Base-by-base conservation (phyloP, 2,113 vertebrate species). In the Melanotaenia duboulayi region DNA sequence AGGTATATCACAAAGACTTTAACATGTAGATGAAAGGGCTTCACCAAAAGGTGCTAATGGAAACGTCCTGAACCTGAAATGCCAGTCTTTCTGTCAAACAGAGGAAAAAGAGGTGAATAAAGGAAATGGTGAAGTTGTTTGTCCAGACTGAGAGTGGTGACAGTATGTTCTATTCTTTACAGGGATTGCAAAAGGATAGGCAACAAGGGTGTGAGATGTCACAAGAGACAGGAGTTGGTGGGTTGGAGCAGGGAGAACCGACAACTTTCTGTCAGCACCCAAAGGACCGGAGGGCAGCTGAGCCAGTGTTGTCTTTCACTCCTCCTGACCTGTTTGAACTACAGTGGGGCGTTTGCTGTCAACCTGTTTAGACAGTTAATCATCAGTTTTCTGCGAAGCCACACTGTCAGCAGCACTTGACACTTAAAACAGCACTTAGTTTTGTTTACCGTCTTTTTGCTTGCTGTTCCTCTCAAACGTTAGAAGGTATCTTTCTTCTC, bases 11-110 rank as follows among this genome's bases (percentile, higher is more conserved):
- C 72, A 74, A 46, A 68, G 69, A 17, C 59, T 23, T 55, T 44
- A 78, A 85, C 19, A n/a, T 52, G 71, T 23, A 56, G 71, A 85
- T 88, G 74, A 91, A 87, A 90, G 76, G 58, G 54, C 56, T 67
- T 82, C 55, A 46, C 86, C 83, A 74, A 85, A 89, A 90, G 82
- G 84, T 89, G 88, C 70, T 82, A 84, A 90, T 88, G 82, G 82
- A 87, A 84, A 83, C 7, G 11, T 82, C 75, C 69, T 75, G 63
- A 84, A 69, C 55, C 77, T 66, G 78, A 80, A 72, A 88, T 65
- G 51, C 40, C 64, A 48, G 67, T 40, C 60, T 35, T 52, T 58
- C 51, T 65, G 74, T 76, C 58, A 75, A 63, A 54, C 58, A 51
- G 17, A 59, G 24, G 24, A 1, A 17, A 61, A 59, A 23, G 60